phyloP scores from a whole-genome alignment of 2,888 invertebrate genomes.

The Trissolcus japonicus region DNA sequence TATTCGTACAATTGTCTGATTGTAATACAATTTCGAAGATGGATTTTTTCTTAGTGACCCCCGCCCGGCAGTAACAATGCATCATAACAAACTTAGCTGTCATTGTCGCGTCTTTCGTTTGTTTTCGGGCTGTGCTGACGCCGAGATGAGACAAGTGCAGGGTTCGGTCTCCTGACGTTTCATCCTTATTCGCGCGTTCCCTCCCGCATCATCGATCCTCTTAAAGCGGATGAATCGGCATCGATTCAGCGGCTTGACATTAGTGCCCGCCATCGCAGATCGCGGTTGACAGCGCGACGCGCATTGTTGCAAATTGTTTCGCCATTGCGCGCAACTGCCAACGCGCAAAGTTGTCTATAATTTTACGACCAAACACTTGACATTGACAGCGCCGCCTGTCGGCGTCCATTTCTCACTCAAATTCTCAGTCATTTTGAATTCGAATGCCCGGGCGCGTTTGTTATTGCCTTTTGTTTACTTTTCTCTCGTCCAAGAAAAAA shows the following conservation, averaged over 20 bases:
- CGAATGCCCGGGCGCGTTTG: background rate
- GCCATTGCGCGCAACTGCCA: background rate
- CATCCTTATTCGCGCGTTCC: slow-evolving; percentile 8
- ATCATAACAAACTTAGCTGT: background rate
- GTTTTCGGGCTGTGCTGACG: background rate
- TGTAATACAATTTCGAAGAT: too few relatives aligned
- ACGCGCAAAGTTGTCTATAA: background rate
- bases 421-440: too few relatives aligned
- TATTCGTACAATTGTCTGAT: too few relatives aligned
- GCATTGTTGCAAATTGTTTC: background rate
- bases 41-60: too few relatives aligned
- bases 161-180: background rate
- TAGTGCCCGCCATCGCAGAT: background rate
- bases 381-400: background rate
- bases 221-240: slow-evolving; percentile 28
- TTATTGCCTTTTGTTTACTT: background rate
- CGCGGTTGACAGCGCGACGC: background rate
- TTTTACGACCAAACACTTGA: background rate
- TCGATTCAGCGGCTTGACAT: slow-evolving; percentile 15
- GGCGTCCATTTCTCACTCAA: too few relatives aligned
- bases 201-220: slow-evolving; percentile 27
- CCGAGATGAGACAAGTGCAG: background rate
- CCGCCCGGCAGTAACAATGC: too few relatives aligned
- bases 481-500: background rate
- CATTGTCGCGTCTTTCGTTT: background rate